Percentiles rank a stretch among this genome's conserved stretches.
Conservation (phyloP, 2,888 invertebrate genomes). For the Sepiola atlantica region DNA sequence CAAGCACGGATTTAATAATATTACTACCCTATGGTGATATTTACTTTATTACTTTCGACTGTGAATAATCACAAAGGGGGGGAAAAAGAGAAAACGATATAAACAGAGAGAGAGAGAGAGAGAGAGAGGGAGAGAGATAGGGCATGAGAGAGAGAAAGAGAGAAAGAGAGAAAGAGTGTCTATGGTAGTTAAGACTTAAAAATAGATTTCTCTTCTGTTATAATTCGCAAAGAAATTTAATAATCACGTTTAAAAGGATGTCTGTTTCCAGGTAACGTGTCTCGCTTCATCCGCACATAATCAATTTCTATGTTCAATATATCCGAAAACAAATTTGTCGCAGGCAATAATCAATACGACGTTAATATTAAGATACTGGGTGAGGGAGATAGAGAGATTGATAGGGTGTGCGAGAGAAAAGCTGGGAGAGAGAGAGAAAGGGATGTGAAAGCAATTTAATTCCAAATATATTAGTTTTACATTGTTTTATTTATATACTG, state of each 20-base stretch:
- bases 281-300: neutral
- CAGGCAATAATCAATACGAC: neutral
- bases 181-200: neutral
- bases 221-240: neutral
- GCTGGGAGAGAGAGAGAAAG: no score
- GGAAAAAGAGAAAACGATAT: no score
- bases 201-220: neutral
- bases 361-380: neutral
- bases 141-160: no score
- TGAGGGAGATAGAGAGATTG: no score
- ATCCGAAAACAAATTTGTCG: neutral
- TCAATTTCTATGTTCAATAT: neutral
- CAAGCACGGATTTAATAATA: no score
- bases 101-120: no score
- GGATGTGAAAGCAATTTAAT: neutral
- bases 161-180: no score
- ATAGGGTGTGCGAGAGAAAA: neutral
- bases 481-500: neutral
- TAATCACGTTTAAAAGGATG: neutral
- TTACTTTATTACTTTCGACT: no score
- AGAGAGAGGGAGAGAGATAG: no score
- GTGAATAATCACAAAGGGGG: no score
- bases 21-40: no score
- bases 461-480: neutral
- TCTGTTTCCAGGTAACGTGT: neutral